Evolutionary conservation across 2,888 invertebrate species (phyloP).

Genomic region (Macaria liturata): DNA sequence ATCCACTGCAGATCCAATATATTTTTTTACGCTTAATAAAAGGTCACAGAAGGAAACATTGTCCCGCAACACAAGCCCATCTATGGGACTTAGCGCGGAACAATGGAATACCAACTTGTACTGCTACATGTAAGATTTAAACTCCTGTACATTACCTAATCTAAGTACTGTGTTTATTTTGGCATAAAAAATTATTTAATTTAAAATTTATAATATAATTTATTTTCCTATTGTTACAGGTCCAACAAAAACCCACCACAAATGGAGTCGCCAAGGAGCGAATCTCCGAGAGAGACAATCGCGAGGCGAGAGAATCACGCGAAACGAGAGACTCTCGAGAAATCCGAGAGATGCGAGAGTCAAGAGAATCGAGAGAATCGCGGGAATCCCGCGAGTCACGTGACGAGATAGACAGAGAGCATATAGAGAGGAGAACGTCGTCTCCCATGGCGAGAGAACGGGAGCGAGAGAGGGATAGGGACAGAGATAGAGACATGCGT

Average conservation of each 20-base stretch:
- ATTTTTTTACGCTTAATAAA: too few species aligned
- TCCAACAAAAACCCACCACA: constrained; percentile 75
- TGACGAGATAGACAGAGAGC: constrained; percentile 68
- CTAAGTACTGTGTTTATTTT: too few species aligned
- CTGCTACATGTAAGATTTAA: too few species aligned
- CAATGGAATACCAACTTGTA: too few species aligned
- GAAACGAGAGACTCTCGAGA: constrained; percentile 45
- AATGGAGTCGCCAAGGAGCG: constrained; percentile 77
- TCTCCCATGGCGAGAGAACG: constrained; percentile 69
- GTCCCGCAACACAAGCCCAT: too few species aligned
- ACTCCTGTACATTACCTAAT: too few species aligned
- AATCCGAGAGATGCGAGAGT: constrained; percentile 42
- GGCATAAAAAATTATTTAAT: too few species aligned
- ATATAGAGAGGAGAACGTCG: constrained; percentile 62
- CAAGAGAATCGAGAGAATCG: constrained; percentile 47
- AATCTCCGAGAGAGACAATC: constrained; percentile 53
- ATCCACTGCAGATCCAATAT: too few species aligned
- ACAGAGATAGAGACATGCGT: constrained; percentile 49
- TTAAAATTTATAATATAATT: too few species aligned
- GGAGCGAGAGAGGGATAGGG: constrained; percentile 54
- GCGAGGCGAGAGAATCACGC: constrained; percentile 37
- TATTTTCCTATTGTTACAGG: constrained; percentile 60
- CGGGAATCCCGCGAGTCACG: constrained; percentile 56
- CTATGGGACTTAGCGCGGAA: too few species aligned
- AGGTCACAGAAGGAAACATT: too few species aligned